These are phyloP conservation scores for Drosophila kokeensis DNA, from an alignment of 2,888 invertebrate species.

Conservation along the genomic window DNA sequence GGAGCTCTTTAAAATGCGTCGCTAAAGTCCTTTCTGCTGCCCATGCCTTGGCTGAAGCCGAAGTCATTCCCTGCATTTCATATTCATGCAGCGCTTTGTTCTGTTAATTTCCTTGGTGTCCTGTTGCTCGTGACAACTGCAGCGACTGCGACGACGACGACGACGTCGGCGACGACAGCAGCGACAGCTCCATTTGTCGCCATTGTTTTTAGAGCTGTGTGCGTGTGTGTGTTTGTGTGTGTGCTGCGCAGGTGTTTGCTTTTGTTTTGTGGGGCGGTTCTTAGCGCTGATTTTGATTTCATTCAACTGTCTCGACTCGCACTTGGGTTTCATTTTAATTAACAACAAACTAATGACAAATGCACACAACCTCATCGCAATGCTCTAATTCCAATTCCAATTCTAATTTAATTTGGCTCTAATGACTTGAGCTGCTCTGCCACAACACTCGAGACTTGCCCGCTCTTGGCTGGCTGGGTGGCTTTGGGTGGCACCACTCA, in stretches of 20 bases:
- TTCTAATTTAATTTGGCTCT: constrained; percentile 74
- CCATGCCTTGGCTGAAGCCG: not conserved
- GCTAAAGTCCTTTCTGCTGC: constrained; percentile 23
- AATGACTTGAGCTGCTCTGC: constrained; percentile 67
- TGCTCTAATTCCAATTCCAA: constrained; percentile 53
- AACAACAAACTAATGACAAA: constrained; percentile 77
- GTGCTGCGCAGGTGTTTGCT: constrained; percentile 66
- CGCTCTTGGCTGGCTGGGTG: not conserved
- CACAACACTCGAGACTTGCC: constrained; percentile 4
- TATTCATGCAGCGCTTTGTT: constrained; percentile 62
- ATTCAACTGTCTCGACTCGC: constrained; percentile 47
- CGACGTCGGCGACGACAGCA: constrained; percentile 20
- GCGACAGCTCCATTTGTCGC: constrained; percentile 70
- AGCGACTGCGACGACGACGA: constrained; percentile 23
- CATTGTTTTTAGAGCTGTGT: constrained; percentile 20
- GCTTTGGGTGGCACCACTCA: not conserved
- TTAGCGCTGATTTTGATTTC: constrained; percentile 75
- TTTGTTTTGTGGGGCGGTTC: constrained; percentile 70
- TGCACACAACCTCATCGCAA: constrained; percentile 51
- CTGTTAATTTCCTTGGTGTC: constrained; percentile 74
- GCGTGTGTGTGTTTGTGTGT: constrained; percentile 15
- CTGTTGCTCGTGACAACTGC: constrained; percentile 76
- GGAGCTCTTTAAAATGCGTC: constrained; percentile 35
- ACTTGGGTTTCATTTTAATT: constrained; percentile 73
- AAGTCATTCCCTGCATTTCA: constrained; percentile 27